Base-by-base conservation (phyloP, 53 echinoderm and acorn worm species). In the Mesocentrotus franciscanus region DNA sequence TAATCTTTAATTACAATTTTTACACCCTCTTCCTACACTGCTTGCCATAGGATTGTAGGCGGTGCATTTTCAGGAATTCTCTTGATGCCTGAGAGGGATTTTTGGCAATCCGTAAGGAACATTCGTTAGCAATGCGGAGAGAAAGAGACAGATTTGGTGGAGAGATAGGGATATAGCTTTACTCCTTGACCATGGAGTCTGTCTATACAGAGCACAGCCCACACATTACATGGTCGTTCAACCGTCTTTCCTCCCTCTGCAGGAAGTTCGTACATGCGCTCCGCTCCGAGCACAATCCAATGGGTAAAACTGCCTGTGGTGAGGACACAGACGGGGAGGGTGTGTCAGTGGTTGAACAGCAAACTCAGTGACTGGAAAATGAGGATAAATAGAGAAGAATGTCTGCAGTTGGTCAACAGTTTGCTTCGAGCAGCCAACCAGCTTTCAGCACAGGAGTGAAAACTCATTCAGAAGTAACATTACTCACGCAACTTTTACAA, bases 351-450 rank as follows among this genome's bases (percentile, higher is more conserved):
- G 27, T 56, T 27, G 27, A 92, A 71, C 13, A 15, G 92, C 92
- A 33, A 42, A 71, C 72, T 15, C 71, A 71, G 49, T 75, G 92
- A 68, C 75, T 74, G 87, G 89, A 85, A 94, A 85, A 55, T 64
- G 8, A 30, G 87, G 64, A 94, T 94, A 94, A 94, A 94, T 70
- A 71, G 95, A 36, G 83, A 22, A 61, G 89, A 66, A 56, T 71
- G 72, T 56, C 87, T 85, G 85, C 71, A 85, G 95, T 94, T 94
- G 95, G 95, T 55, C 95, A 94, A 94, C 95, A 94, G 95, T 94
- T 94, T 85, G 85, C 68, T 24, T 13, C 68, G 2, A 64, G 71
- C 95, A 94, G 70, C 95, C 95, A 94, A 94, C 95, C 95, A 94
- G 95, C 78, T 59, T 27, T 87, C 87, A 87, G 87, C 87, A 39